A percentile compares a stretch with the other conserved stretches of the same genome.
Evolutionary conservation across 2,888 invertebrate genomes (phyloP).

Genomic region (Odontocerum albicorne): DNA sequence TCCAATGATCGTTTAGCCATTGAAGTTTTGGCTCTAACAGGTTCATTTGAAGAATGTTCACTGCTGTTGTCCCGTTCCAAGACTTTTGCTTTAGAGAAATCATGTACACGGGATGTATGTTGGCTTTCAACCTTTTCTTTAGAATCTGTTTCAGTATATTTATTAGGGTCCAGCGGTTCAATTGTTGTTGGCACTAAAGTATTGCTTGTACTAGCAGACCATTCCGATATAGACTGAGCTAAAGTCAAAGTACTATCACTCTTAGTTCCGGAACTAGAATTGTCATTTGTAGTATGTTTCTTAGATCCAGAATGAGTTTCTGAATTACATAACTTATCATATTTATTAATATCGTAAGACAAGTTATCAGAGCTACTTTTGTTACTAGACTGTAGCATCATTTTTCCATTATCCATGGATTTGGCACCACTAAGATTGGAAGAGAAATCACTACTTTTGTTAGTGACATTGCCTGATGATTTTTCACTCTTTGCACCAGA

Average conservation of each 20-base stretch:
- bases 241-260: conserved; percentile 77
- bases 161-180: conserved; percentile 45
- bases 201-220: conserved; percentile 80
- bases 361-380: conserved; percentile 62
- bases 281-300: conserved; percentile 50
- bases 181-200: conserved; percentile 68
- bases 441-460: conserved; percentile 56
- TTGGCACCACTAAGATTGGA: conserved; percentile 53
- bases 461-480: conserved; percentile 57
- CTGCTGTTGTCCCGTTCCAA: conserved; percentile 17
- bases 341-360: conserved; percentile 50
- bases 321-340: conserved; percentile 64
- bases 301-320: conserved; percentile 55
- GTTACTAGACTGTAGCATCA: conserved; percentile 55
- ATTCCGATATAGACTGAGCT: conserved; percentile 80
- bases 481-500: conserved; percentile 65
- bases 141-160: conserved; percentile 5
- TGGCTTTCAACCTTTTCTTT: neutral
- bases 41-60: conserved; percentile 20
- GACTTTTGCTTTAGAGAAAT: neutral
- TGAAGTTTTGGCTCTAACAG: conserved; percentile 29
- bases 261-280: conserved; percentile 70
- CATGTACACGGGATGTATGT: neutral
- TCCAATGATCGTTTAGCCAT: conserved; percentile 39
- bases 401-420: conserved; percentile 51